Base-by-base conservation (phyloP, 1,140 invertebrate genomes). In the Rhagoletis zephyria region DNA sequence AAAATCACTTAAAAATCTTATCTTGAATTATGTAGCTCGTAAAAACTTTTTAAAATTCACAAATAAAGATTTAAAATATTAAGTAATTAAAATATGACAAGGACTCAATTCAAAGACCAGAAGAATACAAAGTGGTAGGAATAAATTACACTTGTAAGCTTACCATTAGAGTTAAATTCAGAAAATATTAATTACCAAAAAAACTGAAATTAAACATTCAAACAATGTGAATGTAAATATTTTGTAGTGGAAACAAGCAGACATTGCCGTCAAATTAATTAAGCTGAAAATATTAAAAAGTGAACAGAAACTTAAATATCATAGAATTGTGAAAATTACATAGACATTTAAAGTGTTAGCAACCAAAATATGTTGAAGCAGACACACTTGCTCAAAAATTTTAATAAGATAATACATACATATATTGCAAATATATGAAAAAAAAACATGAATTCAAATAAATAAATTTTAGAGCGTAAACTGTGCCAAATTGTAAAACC, bases 401-500 rank as follows among this genome's bases (percentile, higher is more conserved):
- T 91, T 90, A 89, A 89, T 91, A 90, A 85, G 89, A 90, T 89
- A 90, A 67, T 65, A 77, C 61, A 87, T 88, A 88, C 77, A 89
- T 86, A 30, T 30, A 89, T 70, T 87, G 63, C 87, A 51, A 87
- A 60, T 65, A 77, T 87, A 90, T 90, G 88, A 89, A 90, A 91
- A 91, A 91, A 90, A 91, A 91, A 91, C 91, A 90, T 85, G 45
- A 90, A 90, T 90, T 90, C 88, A 88, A 60, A 77, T 81, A 87
- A 87, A 74, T 70, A 70, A 74, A 67, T 48, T 81, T 51, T 85
- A 87, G 74, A 81, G 48, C 74, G 74, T 81, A 88, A 70, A 88
- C 91, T 92, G 91, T 92, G 91, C 91, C 91, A 92, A 92, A 92
- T 92, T 92, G 91, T 92, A 92, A 56, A 81, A 81, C 42, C 16